Conservation (phyloP, 2,113 vertebrate genomes). For the Todiramphus saurophagus region DNA sequence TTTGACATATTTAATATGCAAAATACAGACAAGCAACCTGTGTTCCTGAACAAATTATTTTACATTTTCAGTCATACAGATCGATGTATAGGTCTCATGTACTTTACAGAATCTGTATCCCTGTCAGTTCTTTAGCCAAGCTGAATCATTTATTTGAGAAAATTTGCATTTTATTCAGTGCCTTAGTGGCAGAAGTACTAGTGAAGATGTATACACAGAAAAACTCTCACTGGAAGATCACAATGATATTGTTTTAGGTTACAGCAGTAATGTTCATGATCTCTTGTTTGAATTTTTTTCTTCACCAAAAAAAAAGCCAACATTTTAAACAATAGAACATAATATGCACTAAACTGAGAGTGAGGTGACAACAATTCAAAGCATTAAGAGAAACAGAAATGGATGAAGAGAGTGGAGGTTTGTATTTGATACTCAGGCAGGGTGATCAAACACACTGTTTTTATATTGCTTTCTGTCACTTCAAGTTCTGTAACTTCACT, state of each 20-base stretch:
- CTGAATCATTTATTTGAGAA: not conserved
- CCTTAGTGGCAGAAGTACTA: not conserved
- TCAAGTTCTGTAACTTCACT: not conserved
- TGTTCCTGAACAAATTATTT: not conserved
- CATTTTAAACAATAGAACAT: not conserved
- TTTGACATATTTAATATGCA: not conserved
- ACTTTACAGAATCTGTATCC: not conserved
- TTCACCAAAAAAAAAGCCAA: not conserved
- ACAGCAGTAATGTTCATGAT: not conserved
- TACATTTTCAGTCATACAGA: not conserved
- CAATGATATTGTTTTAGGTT: not conserved
- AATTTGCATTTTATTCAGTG: not conserved
- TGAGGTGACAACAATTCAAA: not conserved
- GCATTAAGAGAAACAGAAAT: not conserved
- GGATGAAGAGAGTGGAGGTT: not conserved
- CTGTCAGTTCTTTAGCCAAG: not conserved
- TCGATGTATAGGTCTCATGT: not conserved
- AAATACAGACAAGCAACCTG: not conserved
- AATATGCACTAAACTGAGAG: not conserved
- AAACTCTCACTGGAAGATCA: not conserved
- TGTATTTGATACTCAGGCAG: not conserved
- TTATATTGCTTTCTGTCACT: not conserved
- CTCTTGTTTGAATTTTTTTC: not conserved
- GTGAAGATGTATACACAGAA: not conserved
- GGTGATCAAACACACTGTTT: not conserved